Conservation (phyloP, 1,140 invertebrate species). For the Diabrotica undecimpunctata region DNA sequence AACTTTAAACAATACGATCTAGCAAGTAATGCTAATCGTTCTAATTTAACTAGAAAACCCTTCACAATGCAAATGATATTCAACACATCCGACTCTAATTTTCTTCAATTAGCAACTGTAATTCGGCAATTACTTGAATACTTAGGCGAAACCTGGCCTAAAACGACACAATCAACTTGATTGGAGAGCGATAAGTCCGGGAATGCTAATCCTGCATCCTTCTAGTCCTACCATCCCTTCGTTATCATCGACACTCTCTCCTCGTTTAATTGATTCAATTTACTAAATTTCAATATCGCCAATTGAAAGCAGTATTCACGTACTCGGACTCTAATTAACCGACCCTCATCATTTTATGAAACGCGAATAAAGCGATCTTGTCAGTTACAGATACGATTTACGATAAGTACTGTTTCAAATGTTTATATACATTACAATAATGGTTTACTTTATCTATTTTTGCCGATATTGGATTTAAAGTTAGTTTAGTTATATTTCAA, state of each 20-base stretch:
- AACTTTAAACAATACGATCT: too few relatives aligned
- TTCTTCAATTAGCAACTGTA: background rate
- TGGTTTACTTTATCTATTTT: too few relatives aligned
- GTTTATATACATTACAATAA: too few relatives aligned
- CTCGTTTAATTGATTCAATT: constrained; percentile 2
- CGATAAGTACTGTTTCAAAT: too few relatives aligned
- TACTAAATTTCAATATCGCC: constrained; percentile 3
- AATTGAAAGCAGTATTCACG: background rate
- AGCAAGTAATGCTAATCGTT: too few relatives aligned
- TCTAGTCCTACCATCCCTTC: background rate
- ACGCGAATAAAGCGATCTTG: background rate
- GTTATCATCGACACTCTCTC: constrained; percentile 1
- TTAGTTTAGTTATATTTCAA: too few relatives aligned
- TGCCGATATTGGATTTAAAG: too few relatives aligned
- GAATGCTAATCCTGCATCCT: constrained; percentile 1
- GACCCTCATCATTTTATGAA: background rate
- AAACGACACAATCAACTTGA: constrained; percentile 2
- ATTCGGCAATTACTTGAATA: background rate
- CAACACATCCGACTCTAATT: background rate
- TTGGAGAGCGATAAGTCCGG: background rate
- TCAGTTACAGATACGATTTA: background rate
- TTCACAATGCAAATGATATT: background rate
- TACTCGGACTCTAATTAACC: background rate
- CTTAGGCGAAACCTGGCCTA: background rate
- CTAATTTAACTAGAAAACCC: too few relatives aligned